Percentiles rank a stretch among this genome's conserved stretches.
phyloP scores from a whole-genome alignment of 2,113 vertebrate genomes.

The Penelope pileata region DNA sequence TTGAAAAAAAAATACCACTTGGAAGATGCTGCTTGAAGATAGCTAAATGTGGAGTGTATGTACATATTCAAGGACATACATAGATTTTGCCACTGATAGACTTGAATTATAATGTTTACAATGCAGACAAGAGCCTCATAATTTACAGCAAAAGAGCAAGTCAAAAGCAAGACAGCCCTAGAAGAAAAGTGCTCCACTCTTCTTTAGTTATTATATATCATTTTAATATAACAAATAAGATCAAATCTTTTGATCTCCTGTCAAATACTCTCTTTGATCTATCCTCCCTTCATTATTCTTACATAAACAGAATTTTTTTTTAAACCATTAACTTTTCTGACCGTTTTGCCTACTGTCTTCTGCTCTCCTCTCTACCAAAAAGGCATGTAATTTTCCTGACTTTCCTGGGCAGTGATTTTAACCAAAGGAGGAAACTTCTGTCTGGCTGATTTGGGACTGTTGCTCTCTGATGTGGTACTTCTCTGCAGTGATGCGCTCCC shows the following conservation, averaged over 20 bases:
- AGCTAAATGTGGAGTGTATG: neutral
- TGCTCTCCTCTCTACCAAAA: neutral
- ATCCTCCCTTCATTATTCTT: neutral
- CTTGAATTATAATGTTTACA: neutral
- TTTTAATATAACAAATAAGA: neutral
- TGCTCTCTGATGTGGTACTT: neutral
- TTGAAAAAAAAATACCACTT: conserved; percentile 6
- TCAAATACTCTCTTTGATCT: neutral
- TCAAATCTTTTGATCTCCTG: neutral
- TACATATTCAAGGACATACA: neutral
- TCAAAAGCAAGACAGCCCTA: neutral
- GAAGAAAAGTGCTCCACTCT: neutral
- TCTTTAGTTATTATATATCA: neutral
- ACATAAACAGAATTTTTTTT: neutral
- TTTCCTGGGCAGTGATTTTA: neutral
- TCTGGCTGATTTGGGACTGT: neutral
- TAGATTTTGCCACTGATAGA: neutral
- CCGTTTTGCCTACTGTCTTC: neutral
- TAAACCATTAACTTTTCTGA: neutral
- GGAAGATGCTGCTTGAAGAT: neutral
- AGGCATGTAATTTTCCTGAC: neutral
- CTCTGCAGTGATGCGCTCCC: neutral
- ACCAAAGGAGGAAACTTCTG: neutral
- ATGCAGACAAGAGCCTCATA: neutral
- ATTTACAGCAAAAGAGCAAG: conserved; percentile 12